Evolutionary conservation across 2,888 invertebrate genomes (phyloP), one percentile per base, ranked within the genome.

Genomic region (Matsumyia berberina): DNA sequence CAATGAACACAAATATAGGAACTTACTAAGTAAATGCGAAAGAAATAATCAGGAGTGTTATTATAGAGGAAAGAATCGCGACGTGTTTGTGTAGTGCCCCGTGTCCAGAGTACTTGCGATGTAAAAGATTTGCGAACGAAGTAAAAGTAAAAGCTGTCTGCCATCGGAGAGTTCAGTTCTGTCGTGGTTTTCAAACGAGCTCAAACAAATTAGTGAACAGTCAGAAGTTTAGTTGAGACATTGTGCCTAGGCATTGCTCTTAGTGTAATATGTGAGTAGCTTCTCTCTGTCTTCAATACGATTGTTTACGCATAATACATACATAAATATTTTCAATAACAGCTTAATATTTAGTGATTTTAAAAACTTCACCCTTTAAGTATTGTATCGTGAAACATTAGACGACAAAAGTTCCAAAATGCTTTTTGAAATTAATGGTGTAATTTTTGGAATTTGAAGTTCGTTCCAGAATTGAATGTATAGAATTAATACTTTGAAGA

Each of bases 151-250:
- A 49, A 72, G 46, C 67, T 67, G 19, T 42, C 19, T 12, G 46
- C 31, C 35, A 29, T 42, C 46, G 15, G 46, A 53, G n/a, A 62
- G 57, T 66, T 73, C n/a, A 85, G 83, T 85, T 62, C 62, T 29
- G 17, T 33, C 44, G 58, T 51, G 66, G 29, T 73, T 62, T 44
- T 37, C 49, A 39, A 62, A 69, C 19, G 51, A 62, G 42, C n/a
- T 24, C 39, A 12, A 62, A 37, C 60, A 17, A 64, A 76, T 37
- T 55, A 69, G 58, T 74, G 31, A 69, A 76, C 42, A 42, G 57
- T 73, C 66, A 58, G 51, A 35, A 57, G 64, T 53, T 73, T 57
- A 5, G 11, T 76, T 11, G 19, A 46, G 49, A 69, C 62, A 62
- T 69, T 53, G 72, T 58, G 44, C 24, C 49, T 62, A 11, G 49